A percentile compares a stretch with the other conserved stretches of the same genome.
Conservation (phyloP, 2,888 invertebrate genomes). For the Yponomeuta malinellus region DNA sequence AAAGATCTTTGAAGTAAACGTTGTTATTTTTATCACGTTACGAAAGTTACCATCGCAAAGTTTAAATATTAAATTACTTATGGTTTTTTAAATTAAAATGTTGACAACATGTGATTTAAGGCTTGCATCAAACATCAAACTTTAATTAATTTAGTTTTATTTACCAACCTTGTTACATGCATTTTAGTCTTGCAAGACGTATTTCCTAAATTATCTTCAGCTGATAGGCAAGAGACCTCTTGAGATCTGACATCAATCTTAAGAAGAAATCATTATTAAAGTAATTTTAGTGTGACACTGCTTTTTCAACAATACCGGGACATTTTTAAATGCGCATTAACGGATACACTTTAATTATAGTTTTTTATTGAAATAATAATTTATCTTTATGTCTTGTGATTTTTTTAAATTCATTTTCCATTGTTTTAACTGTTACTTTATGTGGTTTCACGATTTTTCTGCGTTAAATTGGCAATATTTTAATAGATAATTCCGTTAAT, state of each 20-base stretch:
- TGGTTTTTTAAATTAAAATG: background rate
- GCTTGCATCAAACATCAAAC: background rate
- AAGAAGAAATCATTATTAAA: background rate
- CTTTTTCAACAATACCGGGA: too few relatives aligned
- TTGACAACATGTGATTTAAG: background rate
- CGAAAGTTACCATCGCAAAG: slow-evolving; percentile 17
- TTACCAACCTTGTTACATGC: background rate
- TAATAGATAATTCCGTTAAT: too few relatives aligned
- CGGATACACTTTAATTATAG: too few relatives aligned
- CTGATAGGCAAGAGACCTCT: background rate
- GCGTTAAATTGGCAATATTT: too few relatives aligned
- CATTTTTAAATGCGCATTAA: too few relatives aligned
- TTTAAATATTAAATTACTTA: slow-evolving; percentile 5
- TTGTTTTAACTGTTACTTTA: too few relatives aligned
- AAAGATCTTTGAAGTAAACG: background rate
- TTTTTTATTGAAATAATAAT: too few relatives aligned
- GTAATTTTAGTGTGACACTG: background rate
- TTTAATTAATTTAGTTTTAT: background rate
- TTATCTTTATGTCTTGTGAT: too few relatives aligned
- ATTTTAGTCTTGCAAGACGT: background rate
- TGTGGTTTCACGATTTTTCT: too few relatives aligned
- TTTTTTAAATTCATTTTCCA: too few relatives aligned
- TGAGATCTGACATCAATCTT: background rate
- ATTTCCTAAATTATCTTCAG: background rate
- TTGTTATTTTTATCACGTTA: background rate